These are phyloP conservation scores for Onchidella celtica DNA, from an alignment of 2,888 invertebrate genomes.

Conservation along the genomic window DNA sequence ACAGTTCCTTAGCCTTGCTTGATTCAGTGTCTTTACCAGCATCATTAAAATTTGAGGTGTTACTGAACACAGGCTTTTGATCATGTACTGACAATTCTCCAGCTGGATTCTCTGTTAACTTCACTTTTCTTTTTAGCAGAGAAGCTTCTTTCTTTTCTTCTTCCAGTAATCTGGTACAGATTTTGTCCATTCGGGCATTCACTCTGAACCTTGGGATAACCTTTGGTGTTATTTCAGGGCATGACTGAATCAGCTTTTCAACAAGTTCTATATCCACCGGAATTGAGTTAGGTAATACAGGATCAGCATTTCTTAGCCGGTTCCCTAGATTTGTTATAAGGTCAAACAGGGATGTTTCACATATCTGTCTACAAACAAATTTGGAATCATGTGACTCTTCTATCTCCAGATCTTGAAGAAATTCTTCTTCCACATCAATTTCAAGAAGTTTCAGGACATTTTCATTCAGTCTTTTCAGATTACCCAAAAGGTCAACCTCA, in stretches of 20 bases:
- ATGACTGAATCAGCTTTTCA: constrained; percentile 25
- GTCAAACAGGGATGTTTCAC: constrained; percentile 19
- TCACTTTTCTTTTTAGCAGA: background rate
- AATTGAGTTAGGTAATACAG: background rate
- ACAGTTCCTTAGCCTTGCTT: background rate
- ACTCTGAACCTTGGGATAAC: constrained; percentile 6
- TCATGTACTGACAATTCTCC: background rate
- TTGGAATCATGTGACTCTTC: background rate
- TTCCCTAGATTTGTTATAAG: constrained; percentile 38
- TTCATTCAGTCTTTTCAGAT: constrained; percentile 45
- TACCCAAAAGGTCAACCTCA: background rate
- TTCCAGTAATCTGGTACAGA: constrained; percentile 30
- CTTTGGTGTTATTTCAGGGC: constrained; percentile 28
- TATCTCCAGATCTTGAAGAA: constrained; percentile 4
- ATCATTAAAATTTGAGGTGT: background rate
- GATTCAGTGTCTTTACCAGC: background rate
- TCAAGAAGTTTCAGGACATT: constrained; percentile 41
- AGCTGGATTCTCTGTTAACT: too few relatives aligned
- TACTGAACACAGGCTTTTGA: background rate
- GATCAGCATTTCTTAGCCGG: constrained; percentile 9
- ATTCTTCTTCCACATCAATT: constrained; percentile 41
- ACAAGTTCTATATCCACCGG: constrained; percentile 28
- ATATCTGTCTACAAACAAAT: background rate
- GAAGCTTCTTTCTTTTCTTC: constrained; percentile 1
- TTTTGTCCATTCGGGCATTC: background rate